Conservation (phyloP, 1,140 invertebrate species). For the Musca domestica region DNA sequence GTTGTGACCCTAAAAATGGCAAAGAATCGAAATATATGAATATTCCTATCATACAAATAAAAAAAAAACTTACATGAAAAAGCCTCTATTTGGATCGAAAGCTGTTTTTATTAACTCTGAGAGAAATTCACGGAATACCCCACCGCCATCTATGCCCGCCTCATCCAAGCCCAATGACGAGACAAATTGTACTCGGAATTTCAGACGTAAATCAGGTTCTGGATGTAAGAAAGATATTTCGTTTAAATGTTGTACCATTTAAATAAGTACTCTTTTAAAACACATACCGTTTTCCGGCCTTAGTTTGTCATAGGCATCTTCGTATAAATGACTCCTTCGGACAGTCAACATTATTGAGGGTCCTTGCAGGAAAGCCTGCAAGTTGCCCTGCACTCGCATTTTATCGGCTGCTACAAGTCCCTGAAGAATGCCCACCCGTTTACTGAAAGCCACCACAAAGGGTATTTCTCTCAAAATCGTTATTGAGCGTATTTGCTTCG, state of each 20-base stretch:
- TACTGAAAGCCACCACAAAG: slow-evolving; percentile 88
- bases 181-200: slow-evolving; percentile 85
- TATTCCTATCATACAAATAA: background rate
- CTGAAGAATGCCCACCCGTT: slow-evolving; percentile 83
- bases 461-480: slow-evolving; percentile 89
- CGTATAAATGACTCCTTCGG: slow-evolving; percentile 89
- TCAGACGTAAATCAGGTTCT: slow-evolving; percentile 84
- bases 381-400: slow-evolving; percentile 64
- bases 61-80: slow-evolving; percentile 63
- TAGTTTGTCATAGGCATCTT: slow-evolving; percentile 95
- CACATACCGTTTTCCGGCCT: slow-evolving; percentile 79
- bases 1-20: slow-evolving; percentile 70
- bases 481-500: slow-evolving; percentile 82
- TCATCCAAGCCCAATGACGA: slow-evolving; percentile 89
- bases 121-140: slow-evolving; percentile 89
- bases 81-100: slow-evolving; percentile 95
- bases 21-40: no score
- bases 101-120: slow-evolving; percentile 89
- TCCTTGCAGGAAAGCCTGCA: slow-evolving; percentile 71
- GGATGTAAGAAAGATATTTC: slow-evolving; percentile 27
- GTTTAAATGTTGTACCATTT: background rate
- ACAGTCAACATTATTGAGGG: slow-evolving; percentile 78
- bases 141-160: slow-evolving; percentile 94
- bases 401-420: slow-evolving; percentile 60
- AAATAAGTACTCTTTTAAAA: background rate